Evolutionary conservation across 2,888 invertebrate genomes (phyloP), one percentile per base, ranked within the genome.

Genomic region (Agelastica alni): DNA sequence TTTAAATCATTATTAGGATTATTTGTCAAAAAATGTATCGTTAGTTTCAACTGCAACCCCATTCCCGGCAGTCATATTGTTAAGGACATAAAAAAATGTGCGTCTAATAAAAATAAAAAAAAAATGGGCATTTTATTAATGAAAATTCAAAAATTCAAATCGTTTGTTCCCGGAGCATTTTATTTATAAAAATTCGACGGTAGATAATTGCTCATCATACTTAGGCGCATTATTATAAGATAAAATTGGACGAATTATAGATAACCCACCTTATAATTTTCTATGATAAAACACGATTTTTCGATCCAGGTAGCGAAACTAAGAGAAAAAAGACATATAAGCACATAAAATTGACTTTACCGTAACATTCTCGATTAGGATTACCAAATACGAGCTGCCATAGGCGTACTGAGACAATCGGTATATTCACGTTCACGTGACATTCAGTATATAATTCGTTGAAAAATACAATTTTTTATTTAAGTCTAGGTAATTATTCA

Each of bases 301-400:
- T 9, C 22, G 52, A 30, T 48, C 54, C 61, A 61, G 61, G 61
- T 61, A 61, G 54, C 61, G 16, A 55, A 56, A 43, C 30, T 32
- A 18, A 47, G 43, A 45, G 26, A 31, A 42, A 51, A 49, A 53
- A 17, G 31, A 44, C 44, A 14, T 30, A 14, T n/a, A n/a, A 13
- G 17, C 9, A 26, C 9, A 26, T 16, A 44, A 47, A 42, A 44
- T 46, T 28, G 37, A 30, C 43, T 48, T 56, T 57, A 55, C 55
- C 59, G 56, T 58, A 59, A 41, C 49, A 51, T 44, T 52, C 56
- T 17, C 13, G 7, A 49, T 52, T 22, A 3, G 22, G 4, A 26
- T 26, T 12, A 26, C 26, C 46, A 22, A n/a, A 37, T 47, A 47
- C 20, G 12, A 7, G 5, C 2, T 1, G 22, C 22, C 34, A 44